A percentile compares a stretch with the other conserved stretches of the same genome.
phyloP scores from a whole-genome alignment of 1,140 invertebrate genomes.

The Trinorchestia longiramus region DNA sequence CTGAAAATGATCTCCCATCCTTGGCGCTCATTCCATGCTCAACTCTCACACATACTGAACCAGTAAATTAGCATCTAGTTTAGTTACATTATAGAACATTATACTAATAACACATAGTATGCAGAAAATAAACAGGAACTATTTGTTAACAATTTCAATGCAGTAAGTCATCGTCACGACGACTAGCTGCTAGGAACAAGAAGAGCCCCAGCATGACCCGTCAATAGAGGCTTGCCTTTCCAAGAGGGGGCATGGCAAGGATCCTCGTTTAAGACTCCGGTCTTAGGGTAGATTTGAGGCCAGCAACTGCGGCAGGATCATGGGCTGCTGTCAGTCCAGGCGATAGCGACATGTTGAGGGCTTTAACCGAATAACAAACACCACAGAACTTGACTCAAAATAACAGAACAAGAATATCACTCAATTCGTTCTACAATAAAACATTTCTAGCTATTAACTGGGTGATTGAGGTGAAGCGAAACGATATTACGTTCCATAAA shows the following conservation, averaged over 20 bases:
- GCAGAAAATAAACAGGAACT: too few species aligned
- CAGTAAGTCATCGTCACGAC: background rate
- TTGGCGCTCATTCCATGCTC: too few species aligned
- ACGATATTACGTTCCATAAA: background rate
- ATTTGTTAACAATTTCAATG: background rate
- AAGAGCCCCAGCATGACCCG: background rate
- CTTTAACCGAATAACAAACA: background rate
- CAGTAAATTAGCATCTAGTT: too few species aligned
- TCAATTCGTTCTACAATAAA: background rate
- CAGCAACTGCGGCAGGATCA: background rate
- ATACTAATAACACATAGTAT: too few species aligned
- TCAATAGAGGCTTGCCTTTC: background rate
- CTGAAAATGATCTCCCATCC: too few species aligned
- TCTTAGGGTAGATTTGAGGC: background rate
- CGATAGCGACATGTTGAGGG: background rate
- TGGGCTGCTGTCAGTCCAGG: background rate
- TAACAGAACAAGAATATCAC: background rate
- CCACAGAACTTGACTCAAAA: background rate
- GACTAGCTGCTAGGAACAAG: background rate
- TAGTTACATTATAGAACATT: too few species aligned
- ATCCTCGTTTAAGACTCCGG: background rate
- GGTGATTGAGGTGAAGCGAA: background rate
- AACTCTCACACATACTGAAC: too few species aligned
- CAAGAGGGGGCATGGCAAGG: background rate
- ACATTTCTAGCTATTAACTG: background rate